These are phyloP conservation scores for Chaenodraco wilsoni DNA, from an alignment of 2,797 vertebrate species.

Conservation along the genomic window DNA sequence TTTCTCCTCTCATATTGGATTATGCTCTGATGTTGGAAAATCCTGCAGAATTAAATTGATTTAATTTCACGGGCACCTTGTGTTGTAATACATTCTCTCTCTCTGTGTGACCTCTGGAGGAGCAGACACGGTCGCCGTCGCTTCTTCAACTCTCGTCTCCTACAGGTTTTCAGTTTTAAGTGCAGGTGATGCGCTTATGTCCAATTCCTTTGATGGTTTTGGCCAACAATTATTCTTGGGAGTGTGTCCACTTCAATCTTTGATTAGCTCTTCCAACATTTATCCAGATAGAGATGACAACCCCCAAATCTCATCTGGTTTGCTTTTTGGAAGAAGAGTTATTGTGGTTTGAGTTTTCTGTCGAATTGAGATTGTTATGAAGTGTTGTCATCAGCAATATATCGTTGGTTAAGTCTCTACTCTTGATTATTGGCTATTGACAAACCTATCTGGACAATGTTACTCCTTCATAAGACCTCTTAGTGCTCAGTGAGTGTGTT, in stretches of 20 bases:
- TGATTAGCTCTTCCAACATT: constrained; percentile 1
- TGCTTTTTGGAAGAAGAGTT: constrained; percentile 1
- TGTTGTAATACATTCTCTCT: constrained; percentile 50
- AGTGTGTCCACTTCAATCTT: constrained; percentile 13
- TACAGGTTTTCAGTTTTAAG: constrained; percentile 6
- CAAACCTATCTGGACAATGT: constrained; percentile 25
- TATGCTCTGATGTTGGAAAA: constrained; percentile 38
- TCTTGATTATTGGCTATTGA: constrained; percentile 38
- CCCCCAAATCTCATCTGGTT: constrained; percentile 16
- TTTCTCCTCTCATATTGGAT: constrained; percentile 30
- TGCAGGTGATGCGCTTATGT: constrained; percentile 23
- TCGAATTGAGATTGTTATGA: constrained; percentile 10
- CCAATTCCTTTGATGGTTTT: not conserved
- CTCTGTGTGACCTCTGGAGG: constrained; percentile 45
- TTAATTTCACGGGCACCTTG: constrained; percentile 45
- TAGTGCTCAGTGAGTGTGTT: not conserved
- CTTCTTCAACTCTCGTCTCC: constrained; percentile 30
- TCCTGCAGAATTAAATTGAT: constrained; percentile 54
- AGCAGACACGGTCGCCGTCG: constrained; percentile 25
- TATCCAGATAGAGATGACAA: constrained; percentile 4
- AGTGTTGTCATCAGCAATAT: constrained; percentile 30
- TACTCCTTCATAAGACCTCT: not conserved
- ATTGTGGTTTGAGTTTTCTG: constrained; percentile 24
- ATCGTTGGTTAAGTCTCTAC: not conserved
- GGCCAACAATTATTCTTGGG: not conserved